These are phyloP conservation scores for Antechinus flavipes DNA, from an alignment of 2,113 vertebrate genomes.

Conservation along the genomic window DNA sequence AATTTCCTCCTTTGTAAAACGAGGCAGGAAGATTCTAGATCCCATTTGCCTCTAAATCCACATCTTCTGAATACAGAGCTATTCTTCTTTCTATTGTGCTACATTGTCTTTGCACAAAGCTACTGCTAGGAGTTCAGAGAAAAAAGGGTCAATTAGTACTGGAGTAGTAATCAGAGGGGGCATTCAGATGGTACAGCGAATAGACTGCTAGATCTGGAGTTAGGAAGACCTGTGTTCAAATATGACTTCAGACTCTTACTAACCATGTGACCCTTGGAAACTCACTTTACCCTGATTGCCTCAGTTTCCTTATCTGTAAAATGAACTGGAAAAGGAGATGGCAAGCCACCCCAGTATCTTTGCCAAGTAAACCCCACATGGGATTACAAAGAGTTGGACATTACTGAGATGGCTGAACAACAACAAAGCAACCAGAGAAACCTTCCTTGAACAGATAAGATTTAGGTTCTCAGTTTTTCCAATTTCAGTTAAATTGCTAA, in stretches of 20 bases:
- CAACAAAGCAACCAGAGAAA: too few relatives aligned
- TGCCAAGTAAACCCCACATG: neutral
- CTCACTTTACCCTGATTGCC: neutral
- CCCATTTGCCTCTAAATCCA: neutral
- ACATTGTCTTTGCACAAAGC: neutral
- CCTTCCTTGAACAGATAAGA: too few relatives aligned
- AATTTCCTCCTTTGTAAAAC: neutral
- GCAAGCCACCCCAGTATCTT: neutral
- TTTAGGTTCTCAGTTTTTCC: too few relatives aligned
- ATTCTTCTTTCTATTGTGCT: neutral
- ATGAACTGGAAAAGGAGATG: neutral
- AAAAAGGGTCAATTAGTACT: neutral
- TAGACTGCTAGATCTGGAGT: neutral
- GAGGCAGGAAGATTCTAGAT: neutral
- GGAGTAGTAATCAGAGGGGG: neutral
- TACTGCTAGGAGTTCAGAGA: neutral
- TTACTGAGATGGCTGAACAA: too few relatives aligned
- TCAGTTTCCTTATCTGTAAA: neutral
- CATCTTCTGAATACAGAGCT: neutral
- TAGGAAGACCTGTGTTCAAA: neutral
- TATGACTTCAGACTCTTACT: neutral
- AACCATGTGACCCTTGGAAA: neutral
- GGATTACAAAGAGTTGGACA: too few relatives aligned
- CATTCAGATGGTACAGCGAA: neutral
- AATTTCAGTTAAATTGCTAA: too few relatives aligned